Evolutionary conservation across 2,888 invertebrate species (phyloP).

Genomic region (Nomada lathburiana): DNA sequence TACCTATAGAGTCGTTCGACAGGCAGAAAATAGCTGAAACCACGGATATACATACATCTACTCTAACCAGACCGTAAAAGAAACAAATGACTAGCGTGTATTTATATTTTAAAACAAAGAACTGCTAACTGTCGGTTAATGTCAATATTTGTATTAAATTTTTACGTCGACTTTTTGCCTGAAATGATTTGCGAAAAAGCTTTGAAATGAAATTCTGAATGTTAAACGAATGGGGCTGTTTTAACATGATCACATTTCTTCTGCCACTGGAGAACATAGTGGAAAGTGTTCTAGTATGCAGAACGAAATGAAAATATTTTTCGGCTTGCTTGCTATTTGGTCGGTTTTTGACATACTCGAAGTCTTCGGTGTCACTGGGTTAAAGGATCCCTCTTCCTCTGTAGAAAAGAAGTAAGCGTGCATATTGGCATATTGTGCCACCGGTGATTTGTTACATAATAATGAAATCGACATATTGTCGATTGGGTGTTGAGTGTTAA

Average conservation of each 20-base stretch:
- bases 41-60: too few relatives aligned
- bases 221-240: not conserved
- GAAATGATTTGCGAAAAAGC: not conserved
- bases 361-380: not conserved
- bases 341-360: conserved; percentile 39
- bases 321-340: conserved; percentile 38
- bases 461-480: not conserved
- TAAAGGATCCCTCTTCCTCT: not conserved
- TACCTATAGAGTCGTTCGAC: not conserved
- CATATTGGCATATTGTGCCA: not conserved
- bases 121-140: not conserved
- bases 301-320: conserved; percentile 34
- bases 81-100: not conserved
- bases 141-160: conserved; percentile 4
- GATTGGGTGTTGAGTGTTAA: conserved; percentile 26
- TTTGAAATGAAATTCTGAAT: not conserved
- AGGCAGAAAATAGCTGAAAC: too few relatives aligned
- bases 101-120: conserved; percentile 11
- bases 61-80: not conserved
- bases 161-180: not conserved
- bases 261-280: too few relatives aligned
- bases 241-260: not conserved
- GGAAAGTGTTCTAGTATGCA: conserved; percentile 15
- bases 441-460: not conserved
- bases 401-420: conserved; percentile 29